These are phyloP conservation scores for Orthonyx spaldingii DNA, from an alignment of 2,113 vertebrate genomes.

Conservation along the genomic window DNA sequence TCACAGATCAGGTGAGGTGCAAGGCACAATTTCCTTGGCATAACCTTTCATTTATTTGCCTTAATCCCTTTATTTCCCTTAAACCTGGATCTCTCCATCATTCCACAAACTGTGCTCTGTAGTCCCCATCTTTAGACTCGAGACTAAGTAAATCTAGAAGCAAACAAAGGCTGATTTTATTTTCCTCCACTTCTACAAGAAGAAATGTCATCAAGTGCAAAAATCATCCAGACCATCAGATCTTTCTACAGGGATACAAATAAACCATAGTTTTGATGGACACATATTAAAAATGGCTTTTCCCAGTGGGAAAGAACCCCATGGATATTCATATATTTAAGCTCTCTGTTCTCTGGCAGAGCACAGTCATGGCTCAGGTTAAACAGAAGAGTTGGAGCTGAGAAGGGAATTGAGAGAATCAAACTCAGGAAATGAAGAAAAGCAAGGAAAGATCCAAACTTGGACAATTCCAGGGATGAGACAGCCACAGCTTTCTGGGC, in stretches of 20 bases:
- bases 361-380: background rate
- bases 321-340: background rate
- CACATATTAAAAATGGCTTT: background rate
- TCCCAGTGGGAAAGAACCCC: background rate
- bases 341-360: background rate
- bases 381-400: background rate
- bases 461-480: background rate
- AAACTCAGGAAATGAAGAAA: background rate
- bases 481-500: background rate
- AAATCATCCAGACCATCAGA: background rate
- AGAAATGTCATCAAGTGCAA: background rate
- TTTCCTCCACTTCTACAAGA: background rate
- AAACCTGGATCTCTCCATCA: background rate
- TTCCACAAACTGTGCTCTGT: background rate
- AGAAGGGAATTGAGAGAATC: background rate
- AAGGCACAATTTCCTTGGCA: background rate
- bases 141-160: background rate
- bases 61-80: background rate
- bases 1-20: background rate
- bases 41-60: background rate
- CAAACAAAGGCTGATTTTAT: background rate
- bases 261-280: background rate
- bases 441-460: background rate
- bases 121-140: background rate
- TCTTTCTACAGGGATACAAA: background rate